phyloP scores from a whole-genome alignment of 2,113 vertebrate species.

The Pseudorhombus dupliciocellatus region DNA sequence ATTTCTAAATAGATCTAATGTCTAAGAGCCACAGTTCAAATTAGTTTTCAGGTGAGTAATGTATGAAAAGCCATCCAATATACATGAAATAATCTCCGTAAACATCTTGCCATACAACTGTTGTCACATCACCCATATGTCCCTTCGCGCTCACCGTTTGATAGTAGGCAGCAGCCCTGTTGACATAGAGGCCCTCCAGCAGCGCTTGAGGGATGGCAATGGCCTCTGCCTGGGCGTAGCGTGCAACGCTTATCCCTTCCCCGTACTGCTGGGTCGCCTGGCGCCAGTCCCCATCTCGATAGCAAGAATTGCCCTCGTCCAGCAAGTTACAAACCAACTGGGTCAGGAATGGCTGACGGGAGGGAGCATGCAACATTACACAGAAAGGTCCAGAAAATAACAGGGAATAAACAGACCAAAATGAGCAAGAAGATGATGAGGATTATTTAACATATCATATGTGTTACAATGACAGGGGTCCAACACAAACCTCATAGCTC shows the following conservation, averaged over 20 bases:
- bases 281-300: conserved; percentile 90
- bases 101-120: neutral
- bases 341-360: conserved; percentile 88
- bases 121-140: neutral
- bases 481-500: conserved; percentile 89
- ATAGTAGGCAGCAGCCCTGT: conserved; percentile 92
- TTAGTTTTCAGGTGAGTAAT: too few species aligned
- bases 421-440: neutral
- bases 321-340: conserved; percentile 94
- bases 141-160: conserved; percentile 85
- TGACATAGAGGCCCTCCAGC: conserved; percentile 92
- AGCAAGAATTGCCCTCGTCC: conserved; percentile 93
- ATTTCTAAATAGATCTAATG: too few species aligned
- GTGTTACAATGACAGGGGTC: neutral
- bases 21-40: neutral
- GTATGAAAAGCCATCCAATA: too few species aligned
- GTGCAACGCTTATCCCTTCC: conserved; percentile 92
- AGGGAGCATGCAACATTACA: too few species aligned
- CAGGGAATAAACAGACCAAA: neutral
- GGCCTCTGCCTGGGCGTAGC: conserved; percentile 92
- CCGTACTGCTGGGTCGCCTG: conserved; percentile 90
- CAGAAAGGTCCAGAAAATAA: neutral
- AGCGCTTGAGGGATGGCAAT: conserved; percentile 90
- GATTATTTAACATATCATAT: neutral
- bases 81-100: neutral